A percentile compares a stretch with the other conserved stretches of the same genome.
Conservation (phyloP, 2,113 vertebrate species). For the Eolophus roseicapilla region DNA sequence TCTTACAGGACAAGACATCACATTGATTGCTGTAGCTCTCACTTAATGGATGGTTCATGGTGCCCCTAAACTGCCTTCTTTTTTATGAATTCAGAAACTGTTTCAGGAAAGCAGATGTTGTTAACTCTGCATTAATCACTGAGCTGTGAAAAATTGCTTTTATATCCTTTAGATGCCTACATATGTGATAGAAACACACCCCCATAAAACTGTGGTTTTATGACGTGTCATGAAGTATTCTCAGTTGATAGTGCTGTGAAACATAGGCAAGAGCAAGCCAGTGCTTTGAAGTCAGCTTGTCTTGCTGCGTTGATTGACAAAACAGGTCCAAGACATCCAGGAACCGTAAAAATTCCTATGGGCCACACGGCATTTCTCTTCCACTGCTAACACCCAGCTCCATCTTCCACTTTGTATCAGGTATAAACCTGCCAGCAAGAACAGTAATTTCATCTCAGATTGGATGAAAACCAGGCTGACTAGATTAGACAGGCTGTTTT, state of each 20-base stretch:
- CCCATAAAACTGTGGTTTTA: neutral
- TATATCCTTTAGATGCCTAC: neutral
- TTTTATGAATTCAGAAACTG: neutral
- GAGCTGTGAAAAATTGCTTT: neutral
- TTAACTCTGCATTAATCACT: constrained; percentile 3
- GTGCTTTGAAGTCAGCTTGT: neutral
- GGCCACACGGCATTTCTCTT: neutral
- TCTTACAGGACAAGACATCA: neutral
- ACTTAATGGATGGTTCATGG: neutral
- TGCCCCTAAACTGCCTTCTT: neutral
- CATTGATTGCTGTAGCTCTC: neutral
- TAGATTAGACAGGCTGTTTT: neutral
- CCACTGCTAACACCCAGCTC: neutral
- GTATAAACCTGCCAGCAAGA: neutral
- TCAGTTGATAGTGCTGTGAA: neutral
- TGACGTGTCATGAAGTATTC: neutral
- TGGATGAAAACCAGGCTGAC: neutral
- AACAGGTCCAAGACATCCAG: neutral
- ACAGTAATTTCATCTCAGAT: neutral
- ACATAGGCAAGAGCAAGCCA: neutral
- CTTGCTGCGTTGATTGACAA: neutral
- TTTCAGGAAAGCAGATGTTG: neutral
- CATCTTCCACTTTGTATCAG: neutral
- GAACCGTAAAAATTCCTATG: neutral
- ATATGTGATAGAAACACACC: neutral